These are phyloP conservation scores for Pachliopta kotzebuea DNA, from an alignment of 2,888 invertebrate species.

Conservation along the genomic window DNA sequence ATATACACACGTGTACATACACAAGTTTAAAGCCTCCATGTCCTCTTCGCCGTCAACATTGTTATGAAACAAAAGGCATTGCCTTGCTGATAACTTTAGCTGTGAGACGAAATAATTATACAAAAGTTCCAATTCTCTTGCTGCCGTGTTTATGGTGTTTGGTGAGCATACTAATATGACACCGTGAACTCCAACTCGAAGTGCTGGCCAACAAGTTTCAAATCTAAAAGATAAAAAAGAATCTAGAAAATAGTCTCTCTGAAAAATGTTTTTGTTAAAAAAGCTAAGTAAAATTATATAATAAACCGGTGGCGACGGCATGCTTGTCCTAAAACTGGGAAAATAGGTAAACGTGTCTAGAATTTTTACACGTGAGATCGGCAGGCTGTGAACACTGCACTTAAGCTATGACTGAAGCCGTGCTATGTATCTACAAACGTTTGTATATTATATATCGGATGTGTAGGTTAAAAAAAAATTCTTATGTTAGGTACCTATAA, in stretches of 20 bases:
- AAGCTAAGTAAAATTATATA: background rate
- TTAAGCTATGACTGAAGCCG: too few relatives aligned
- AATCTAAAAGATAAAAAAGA: slow-evolving; percentile 73
- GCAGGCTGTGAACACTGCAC: too few relatives aligned
- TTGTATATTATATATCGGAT: too few relatives aligned
- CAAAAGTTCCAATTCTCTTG: slow-evolving; percentile 81
- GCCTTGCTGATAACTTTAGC: slow-evolving; percentile 82
- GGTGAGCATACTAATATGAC: slow-evolving; percentile 85
- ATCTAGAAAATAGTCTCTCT: background rate
- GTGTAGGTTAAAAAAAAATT: too few relatives aligned
- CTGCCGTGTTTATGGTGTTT: slow-evolving; percentile 69
- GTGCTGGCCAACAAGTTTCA: slow-evolving; percentile 88
- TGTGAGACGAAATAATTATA: slow-evolving; percentile 86
- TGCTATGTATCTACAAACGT: too few relatives aligned
- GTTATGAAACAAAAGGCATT: slow-evolving; percentile 83
- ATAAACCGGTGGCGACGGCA: too few relatives aligned
- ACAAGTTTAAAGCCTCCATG: slow-evolving; percentile 69
- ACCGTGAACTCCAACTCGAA: slow-evolving; percentile 84
- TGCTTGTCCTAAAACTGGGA: too few relatives aligned
- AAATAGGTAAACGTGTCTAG: too few relatives aligned
- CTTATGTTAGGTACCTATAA: slow-evolving; percentile 78
- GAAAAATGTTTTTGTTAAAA: too few relatives aligned
- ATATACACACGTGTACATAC: slow-evolving; percentile 58
- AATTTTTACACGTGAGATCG: too few relatives aligned
- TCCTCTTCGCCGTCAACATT: slow-evolving; percentile 70